Percentiles rank a stretch among this genome's conserved stretches.
phyloP scores from a whole-genome alignment of 2,797 vertebrate species.

The Avahi laniger region DNA sequence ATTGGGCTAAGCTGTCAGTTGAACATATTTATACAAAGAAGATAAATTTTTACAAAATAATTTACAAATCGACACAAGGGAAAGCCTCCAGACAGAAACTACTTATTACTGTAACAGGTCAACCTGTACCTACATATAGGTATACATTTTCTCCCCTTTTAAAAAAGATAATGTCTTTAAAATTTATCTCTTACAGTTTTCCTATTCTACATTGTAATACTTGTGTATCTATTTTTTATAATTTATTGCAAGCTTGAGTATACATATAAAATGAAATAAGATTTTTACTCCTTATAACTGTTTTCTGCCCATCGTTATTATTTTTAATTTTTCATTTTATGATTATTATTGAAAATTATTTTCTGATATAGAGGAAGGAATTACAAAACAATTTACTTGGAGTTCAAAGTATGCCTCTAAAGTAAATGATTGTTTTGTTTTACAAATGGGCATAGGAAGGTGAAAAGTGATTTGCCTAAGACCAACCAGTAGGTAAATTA shows the following conservation, averaged over 20 bases:
- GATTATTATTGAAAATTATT: background rate
- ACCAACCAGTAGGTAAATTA: background rate
- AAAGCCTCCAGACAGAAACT: background rate
- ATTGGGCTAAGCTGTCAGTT: background rate
- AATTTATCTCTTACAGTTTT: background rate
- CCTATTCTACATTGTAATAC: background rate
- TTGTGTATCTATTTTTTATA: background rate
- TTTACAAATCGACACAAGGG: background rate
- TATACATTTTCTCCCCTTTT: background rate
- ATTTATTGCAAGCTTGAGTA: background rate
- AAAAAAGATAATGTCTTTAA: background rate
- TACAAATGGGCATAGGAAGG: background rate
- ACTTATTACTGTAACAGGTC: background rate
- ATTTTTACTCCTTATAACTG: background rate
- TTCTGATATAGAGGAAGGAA: background rate
- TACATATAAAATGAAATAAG: background rate
- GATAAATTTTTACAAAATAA: background rate
- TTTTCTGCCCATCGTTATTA: background rate
- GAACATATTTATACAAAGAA: background rate
- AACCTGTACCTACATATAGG: background rate
- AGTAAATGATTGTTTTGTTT: background rate
- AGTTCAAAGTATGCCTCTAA: background rate
- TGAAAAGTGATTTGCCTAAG: background rate
- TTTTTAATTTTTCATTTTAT: background rate
- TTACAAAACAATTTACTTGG: background rate